Conservation (phyloP, 1,140 invertebrate genomes). For the Diorhabda carinulata region DNA sequence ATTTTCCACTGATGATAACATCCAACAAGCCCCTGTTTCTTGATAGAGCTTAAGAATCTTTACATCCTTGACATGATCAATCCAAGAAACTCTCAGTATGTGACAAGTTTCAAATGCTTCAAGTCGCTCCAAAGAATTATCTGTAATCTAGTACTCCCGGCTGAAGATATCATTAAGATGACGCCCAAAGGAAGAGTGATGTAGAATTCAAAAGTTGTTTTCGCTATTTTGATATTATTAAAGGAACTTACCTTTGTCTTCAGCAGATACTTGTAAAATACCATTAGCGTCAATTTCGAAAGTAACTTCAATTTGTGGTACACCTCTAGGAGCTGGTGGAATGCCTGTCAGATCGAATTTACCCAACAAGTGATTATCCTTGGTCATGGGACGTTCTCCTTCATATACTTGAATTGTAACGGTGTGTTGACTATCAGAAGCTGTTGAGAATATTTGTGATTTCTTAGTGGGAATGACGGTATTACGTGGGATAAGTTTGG, state of each 20-base stretch:
- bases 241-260: slow-evolving; percentile 79
- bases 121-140: too few species aligned
- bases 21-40: too few species aligned
- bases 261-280: slow-evolving; percentile 86
- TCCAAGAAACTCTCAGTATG: too few species aligned
- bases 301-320: slow-evolving; percentile 98
- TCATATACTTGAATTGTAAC: slow-evolving; percentile 98
- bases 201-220: too few species aligned
- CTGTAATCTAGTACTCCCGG: too few species aligned
- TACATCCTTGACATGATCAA: too few species aligned
- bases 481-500: slow-evolving; percentile 96
- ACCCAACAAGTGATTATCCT: slow-evolving; percentile 96
- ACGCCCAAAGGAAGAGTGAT: too few species aligned
- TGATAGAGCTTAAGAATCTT: too few species aligned
- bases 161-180: too few species aligned
- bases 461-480: slow-evolving; percentile 99
- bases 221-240: too few species aligned
- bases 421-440: slow-evolving; percentile 97
- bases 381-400: slow-evolving; percentile 98
- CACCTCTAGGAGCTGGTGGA: slow-evolving; percentile 93
- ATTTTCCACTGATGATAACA: too few species aligned
- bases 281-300: slow-evolving; percentile 99
- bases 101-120: too few species aligned
- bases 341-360: slow-evolving; percentile 98
- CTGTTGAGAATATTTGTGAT: slow-evolving; percentile 98